These are phyloP conservation scores for Pseudachorutes palmiensis DNA, from an alignment of 1,140 invertebrate genomes.

Conservation along the genomic window DNA sequence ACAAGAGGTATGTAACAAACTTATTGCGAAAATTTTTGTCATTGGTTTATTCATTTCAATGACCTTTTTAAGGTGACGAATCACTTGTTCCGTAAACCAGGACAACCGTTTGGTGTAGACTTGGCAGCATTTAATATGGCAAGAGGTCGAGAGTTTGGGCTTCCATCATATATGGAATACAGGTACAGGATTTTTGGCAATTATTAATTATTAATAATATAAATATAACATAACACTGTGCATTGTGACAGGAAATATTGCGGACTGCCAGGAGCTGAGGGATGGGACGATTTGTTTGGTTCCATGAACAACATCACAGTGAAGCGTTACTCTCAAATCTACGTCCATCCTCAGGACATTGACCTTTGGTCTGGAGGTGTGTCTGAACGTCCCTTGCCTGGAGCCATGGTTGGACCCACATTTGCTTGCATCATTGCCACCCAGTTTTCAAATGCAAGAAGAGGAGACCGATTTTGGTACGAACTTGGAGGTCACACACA, in stretches of 20 bases:
- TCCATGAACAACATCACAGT: slow-evolving; percentile 85
- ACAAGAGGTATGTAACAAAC: slow-evolving; percentile 42
- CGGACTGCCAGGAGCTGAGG: slow-evolving; percentile 66
- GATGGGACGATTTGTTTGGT: slow-evolving; percentile 76
- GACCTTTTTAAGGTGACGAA: slow-evolving; percentile 57
- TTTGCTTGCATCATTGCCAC: slow-evolving; percentile 94
- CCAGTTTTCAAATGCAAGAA: slow-evolving; percentile 82
- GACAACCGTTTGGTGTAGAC: slow-evolving; percentile 77
- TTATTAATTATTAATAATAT: too few species aligned
- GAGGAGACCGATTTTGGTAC: slow-evolving; percentile 94
- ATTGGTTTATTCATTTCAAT: neutral
- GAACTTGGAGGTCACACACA: slow-evolving; percentile 86
- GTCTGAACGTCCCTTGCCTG: slow-evolving; percentile 69
- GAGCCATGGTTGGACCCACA: slow-evolving; percentile 85
- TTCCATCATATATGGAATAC: slow-evolving; percentile 87
- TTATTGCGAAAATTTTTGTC: neutral
- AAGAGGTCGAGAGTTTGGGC: slow-evolving; percentile 80
- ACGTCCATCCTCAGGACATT: slow-evolving; percentile 72
- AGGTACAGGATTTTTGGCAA: too few species aligned
- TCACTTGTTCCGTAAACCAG: slow-evolving; percentile 81
- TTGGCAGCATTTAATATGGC: slow-evolving; percentile 92
- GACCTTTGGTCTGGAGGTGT: slow-evolving; percentile 90
- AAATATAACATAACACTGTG: neutral
- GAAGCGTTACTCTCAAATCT: slow-evolving; percentile 62
- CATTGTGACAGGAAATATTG: slow-evolving; percentile 65